Conservation (phyloP, 2,797 vertebrate species). For the Gambusia yucatana region DNA sequence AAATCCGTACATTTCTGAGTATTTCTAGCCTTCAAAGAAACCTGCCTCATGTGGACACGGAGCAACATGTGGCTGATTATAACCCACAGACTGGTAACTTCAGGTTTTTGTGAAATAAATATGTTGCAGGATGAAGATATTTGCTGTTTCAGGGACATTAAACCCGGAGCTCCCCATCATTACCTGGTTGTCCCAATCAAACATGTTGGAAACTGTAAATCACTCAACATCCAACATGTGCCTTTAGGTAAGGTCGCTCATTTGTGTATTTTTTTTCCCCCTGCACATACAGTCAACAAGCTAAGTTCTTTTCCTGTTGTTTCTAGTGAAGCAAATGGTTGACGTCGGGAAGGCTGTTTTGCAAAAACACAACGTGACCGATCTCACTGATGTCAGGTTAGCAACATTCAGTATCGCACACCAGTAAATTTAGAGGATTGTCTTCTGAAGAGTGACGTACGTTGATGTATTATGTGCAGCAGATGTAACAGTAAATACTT, state of each 20-base stretch:
- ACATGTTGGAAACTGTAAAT: constrained; percentile 93
- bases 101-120: background rate
- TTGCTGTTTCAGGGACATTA: constrained; percentile 93
- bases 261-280: background rate
- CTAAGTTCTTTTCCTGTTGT: constrained; percentile 26
- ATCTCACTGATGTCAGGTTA: constrained; percentile 91
- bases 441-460: background rate
- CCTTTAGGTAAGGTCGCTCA: constrained; percentile 81
- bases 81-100: background rate
- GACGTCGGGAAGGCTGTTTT: constrained; percentile 89
- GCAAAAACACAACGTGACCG: constrained; percentile 85
- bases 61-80: background rate
- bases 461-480: background rate
- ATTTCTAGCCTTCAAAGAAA: background rate
- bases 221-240: constrained; percentile 85
- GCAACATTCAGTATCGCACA: background rate
- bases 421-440: background rate
- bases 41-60: background rate
- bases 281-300: background rate
- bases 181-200: constrained; percentile 93
- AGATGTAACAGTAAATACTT: background rate
- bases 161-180: constrained; percentile 91
- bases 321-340: constrained; percentile 90
- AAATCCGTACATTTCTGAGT: background rate
- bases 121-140: constrained; percentile 87